phyloP scores from a whole-genome alignment of 2,113 vertebrate species.

The Leptosomus discolor region DNA sequence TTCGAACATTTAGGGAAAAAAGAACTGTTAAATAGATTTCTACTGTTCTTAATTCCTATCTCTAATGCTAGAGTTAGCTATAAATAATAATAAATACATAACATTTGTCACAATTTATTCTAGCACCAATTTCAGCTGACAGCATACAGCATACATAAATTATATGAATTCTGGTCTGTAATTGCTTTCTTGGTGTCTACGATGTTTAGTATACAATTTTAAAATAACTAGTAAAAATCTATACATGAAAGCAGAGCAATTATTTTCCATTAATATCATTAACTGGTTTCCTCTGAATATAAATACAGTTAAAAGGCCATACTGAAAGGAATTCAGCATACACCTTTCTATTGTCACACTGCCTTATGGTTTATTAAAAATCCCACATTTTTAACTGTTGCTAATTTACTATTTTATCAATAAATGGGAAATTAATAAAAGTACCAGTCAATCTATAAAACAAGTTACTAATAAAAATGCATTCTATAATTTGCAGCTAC shows the following conservation, averaged over 20 bases:
- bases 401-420: background rate
- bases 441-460: constrained; percentile 4
- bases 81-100: background rate
- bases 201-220: background rate
- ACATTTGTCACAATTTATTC: background rate
- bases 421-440: constrained; percentile 34
- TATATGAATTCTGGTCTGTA: background rate
- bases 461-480: constrained; percentile 46
- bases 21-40: background rate
- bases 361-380: background rate
- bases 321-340: constrained; percentile 4
- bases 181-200: background rate
- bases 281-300: background rate
- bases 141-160: background rate
- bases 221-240: background rate
- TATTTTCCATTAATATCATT: constrained; percentile 39
- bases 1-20: background rate
- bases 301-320: background rate
- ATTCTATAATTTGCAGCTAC: background rate
- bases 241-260: background rate
- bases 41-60: background rate
- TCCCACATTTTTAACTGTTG: background rate
- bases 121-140: background rate
- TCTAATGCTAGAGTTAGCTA: background rate
- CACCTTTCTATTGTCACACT: background rate